These are phyloP conservation scores for Rhinichthys osculus DNA, from an alignment of 2,797 vertebrate genomes.

Conservation along the genomic window DNA sequence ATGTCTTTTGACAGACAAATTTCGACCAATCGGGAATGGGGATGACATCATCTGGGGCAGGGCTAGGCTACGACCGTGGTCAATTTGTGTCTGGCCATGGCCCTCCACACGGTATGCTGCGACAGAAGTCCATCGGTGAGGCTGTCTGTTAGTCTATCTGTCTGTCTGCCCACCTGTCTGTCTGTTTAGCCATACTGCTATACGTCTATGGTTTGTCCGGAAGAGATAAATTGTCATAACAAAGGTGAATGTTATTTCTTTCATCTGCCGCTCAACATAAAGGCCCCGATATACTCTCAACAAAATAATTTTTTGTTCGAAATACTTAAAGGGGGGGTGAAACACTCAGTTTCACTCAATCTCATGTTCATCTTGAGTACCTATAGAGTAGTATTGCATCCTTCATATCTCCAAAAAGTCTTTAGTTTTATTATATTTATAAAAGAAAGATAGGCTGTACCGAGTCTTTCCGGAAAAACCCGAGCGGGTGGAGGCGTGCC, in stretches of 20 bases:
- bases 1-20: constrained; percentile 78
- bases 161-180: constrained; percentile 58
- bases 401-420: too few species aligned
- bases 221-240: background rate
- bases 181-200: constrained; percentile 45
- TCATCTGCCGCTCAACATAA: background rate
- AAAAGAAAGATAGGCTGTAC: too few species aligned
- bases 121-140: constrained; percentile 95
- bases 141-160: constrained; percentile 68
- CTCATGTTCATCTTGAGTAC: too few species aligned
- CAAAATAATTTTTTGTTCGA: too few species aligned
- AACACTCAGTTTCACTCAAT: too few species aligned
- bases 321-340: too few species aligned
- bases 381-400: too few species aligned
- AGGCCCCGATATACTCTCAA: too few species aligned
- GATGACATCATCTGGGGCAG: constrained; percentile 77
- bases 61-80: constrained; percentile 86
- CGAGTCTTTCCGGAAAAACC: too few species aligned
- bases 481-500: too few species aligned
- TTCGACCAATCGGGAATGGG: constrained; percentile 85
- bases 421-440: too few species aligned
- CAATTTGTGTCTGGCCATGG: constrained; percentile 84
- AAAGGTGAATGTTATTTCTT: background rate
- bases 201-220: constrained; percentile 53
- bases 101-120: constrained; percentile 87